Base-by-base conservation (phyloP, 53 echinoderm and acorn worm species). In the Temnopleurus reevesii region DNA sequence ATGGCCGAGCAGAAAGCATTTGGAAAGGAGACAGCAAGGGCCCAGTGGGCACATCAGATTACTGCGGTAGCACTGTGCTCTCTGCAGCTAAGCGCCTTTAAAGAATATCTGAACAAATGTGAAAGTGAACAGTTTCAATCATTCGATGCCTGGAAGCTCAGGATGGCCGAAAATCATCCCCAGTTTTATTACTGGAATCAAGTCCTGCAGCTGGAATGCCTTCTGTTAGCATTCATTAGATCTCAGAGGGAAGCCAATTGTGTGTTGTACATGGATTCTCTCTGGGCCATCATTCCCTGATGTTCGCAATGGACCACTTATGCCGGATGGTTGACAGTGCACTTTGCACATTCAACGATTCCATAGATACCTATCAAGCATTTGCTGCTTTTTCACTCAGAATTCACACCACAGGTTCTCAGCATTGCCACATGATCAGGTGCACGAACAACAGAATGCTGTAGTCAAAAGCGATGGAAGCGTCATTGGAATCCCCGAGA, bases 151-250 rank as follows among this genome's bases (percentile, higher is more conserved):
- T n/a, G n/a, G 76, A 30, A 55, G 29, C 77, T n/a, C n/a, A n/a
- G 31, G 51, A 55, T 28, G 31, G 46, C 54, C 45, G 76, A 76
- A 89, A 15, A 89, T 55, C 7, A 29, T n/a, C 77, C 89, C 55
- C 89, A 89, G 89, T 89, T 89, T 77, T 77, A 77, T 49, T 89
- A 89, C 55, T 89, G 89, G 89, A 77, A 89, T 51, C 46, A 77
- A 51, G n/a, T n/a, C n/a, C n/a, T n/a, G n/a, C n/a, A n/a, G n/a
- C n/a, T n/a, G n/a, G n/a, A n/a, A n/a, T n/a, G n/a, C n/a, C n/a
- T n/a, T n/a, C n/a, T n/a, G n/a, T n/a, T n/a, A n/a, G n/a, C n/a
- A n/a, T n/a, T n/a, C n/a, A n/a, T n/a, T n/a, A n/a, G n/a, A n/a
- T n/a, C n/a, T n/a, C n/a, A n/a, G n/a, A n/a, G n/a, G n/a, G 89